Conservation (phyloP, 1,140 invertebrate species). For the Matsumurasca onukii region DNA sequence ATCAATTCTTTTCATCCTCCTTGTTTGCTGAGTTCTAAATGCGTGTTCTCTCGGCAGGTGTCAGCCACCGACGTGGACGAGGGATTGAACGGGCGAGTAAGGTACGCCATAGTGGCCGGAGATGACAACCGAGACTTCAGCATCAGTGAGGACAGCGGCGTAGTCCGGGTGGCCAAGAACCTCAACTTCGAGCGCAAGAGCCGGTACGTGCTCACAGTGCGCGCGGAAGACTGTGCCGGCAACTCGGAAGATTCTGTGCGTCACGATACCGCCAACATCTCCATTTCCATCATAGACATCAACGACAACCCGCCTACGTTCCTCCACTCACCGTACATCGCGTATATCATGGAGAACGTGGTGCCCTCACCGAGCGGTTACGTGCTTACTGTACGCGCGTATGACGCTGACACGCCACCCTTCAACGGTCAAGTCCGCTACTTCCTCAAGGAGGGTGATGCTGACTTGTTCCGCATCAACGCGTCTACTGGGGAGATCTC, state of each 20-base stretch:
- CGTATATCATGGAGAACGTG: slow-evolving; percentile 90
- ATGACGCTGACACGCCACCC: slow-evolving; percentile 87
- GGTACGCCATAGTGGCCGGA: slow-evolving; percentile 85
- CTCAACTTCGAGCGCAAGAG: slow-evolving; percentile 88
- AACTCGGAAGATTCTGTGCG: slow-evolving; percentile 56
- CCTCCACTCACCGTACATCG: slow-evolving; percentile 85
- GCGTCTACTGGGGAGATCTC: slow-evolving; percentile 85
- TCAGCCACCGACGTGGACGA: slow-evolving; percentile 91
- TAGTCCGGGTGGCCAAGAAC: slow-evolving; percentile 86
- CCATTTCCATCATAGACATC: slow-evolving; percentile 76
- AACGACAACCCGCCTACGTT: slow-evolving; percentile 95
- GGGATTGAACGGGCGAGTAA: slow-evolving; percentile 81
- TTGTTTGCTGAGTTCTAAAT: no score
- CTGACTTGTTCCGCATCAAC: slow-evolving; percentile 85
- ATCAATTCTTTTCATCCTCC: no score
- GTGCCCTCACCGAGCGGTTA: slow-evolving; percentile 74
- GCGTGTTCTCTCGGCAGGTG: no score
- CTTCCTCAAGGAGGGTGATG: slow-evolving; percentile 89
- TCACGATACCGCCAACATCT: slow-evolving; percentile 68
- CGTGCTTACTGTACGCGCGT: slow-evolving; percentile 78
- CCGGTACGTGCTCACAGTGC: slow-evolving; percentile 78
- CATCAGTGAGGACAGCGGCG: slow-evolving; percentile 86
- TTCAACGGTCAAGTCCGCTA: slow-evolving; percentile 88
- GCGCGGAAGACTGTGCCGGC: slow-evolving; percentile 84
- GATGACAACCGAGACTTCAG: slow-evolving; percentile 89